A percentile compares a stretch with the other conserved stretches of the same genome.
These are phyloP conservation scores for Drosophila atripex DNA, from an alignment of 2,888 invertebrate genomes.

Conservation along the genomic window DNA sequence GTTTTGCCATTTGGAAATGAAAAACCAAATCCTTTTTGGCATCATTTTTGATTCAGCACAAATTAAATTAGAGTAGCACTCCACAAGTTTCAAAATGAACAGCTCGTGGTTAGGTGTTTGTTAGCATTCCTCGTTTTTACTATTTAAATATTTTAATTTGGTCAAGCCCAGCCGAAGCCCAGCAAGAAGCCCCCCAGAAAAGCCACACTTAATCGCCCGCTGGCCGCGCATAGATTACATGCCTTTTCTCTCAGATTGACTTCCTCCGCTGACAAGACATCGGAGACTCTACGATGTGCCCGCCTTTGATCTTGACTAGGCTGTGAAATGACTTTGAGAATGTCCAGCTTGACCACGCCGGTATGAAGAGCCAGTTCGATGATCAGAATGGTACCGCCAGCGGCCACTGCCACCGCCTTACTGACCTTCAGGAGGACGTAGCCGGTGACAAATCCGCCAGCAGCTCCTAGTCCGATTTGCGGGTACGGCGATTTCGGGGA, in stretches of 20 bases:
- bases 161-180: conserved; percentile 57
- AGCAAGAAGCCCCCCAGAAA: conserved; percentile 56
- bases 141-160: conserved; percentile 15
- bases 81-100: not conserved
- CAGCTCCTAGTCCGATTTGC: conserved; percentile 52
- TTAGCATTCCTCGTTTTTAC: conserved; percentile 10
- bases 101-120: not conserved
- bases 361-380: conserved; percentile 45
- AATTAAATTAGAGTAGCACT: not conserved
- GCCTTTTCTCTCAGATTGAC: not conserved
- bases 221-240: conserved; percentile 7
- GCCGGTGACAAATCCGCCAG: conserved; percentile 45
- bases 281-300: not conserved
- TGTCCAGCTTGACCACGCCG: conserved; percentile 25
- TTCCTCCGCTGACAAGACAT: not conserved
- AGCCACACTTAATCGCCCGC: conserved; percentile 44
- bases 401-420: conserved; percentile 48
- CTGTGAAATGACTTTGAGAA: not conserved
- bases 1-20: conserved; percentile 28
- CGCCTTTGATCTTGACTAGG: not conserved
- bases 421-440: conserved; percentile 41
- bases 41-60: not conserved
- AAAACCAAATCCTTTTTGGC: not conserved
- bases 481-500: conserved; percentile 47
- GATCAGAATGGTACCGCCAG: conserved; percentile 36